These are phyloP conservation scores for Aleiodes leptofemur DNA, from an alignment of 2,888 invertebrate species.

Conservation along the genomic window DNA sequence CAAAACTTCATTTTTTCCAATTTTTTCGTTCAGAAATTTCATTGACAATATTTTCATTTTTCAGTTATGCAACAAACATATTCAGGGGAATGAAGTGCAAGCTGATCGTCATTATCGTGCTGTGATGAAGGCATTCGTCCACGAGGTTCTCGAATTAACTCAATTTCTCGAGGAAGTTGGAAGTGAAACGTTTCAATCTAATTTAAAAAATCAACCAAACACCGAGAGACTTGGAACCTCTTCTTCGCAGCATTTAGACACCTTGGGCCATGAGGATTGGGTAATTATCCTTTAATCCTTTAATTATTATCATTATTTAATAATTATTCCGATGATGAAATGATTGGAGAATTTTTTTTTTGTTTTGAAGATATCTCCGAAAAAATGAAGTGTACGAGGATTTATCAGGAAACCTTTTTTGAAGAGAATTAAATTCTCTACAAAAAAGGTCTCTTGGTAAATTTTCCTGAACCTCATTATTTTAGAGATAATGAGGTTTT, in stretches of 20 bases:
- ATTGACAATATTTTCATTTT: constrained; percentile 39
- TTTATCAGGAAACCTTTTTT: too few relatives aligned
- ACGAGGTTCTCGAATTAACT: constrained; percentile 93
- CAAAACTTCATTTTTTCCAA: too few relatives aligned
- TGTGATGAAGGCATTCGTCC: constrained; percentile 93
- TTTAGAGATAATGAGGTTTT: too few relatives aligned
- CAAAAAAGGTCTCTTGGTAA: too few relatives aligned
- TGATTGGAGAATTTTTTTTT: not conserved
- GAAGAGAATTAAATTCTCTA: too few relatives aligned
- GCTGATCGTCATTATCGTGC: constrained; percentile 91
- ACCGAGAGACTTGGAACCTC: constrained; percentile 75
- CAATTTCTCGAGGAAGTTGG: constrained; percentile 92
- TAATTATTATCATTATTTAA: constrained; percentile 33
- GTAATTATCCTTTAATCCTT: constrained; percentile 76
- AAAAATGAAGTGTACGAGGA: too few relatives aligned
- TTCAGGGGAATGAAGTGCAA: constrained; percentile 77
- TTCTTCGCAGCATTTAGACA: constrained; percentile 84
- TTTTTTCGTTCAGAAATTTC: not conserved
- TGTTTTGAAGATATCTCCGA: too few relatives aligned
- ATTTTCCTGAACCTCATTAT: too few relatives aligned
- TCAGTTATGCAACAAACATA: constrained; percentile 78
- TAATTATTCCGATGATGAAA: constrained; percentile 37
- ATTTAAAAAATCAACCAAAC: constrained; percentile 74
- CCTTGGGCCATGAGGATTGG: constrained; percentile 93
- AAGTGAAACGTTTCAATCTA: constrained; percentile 76